Percentiles rank a stretch among this genome's conserved stretches.
Conservation (phyloP, 1,140 invertebrate species). For the Notospermus geniculatus region DNA sequence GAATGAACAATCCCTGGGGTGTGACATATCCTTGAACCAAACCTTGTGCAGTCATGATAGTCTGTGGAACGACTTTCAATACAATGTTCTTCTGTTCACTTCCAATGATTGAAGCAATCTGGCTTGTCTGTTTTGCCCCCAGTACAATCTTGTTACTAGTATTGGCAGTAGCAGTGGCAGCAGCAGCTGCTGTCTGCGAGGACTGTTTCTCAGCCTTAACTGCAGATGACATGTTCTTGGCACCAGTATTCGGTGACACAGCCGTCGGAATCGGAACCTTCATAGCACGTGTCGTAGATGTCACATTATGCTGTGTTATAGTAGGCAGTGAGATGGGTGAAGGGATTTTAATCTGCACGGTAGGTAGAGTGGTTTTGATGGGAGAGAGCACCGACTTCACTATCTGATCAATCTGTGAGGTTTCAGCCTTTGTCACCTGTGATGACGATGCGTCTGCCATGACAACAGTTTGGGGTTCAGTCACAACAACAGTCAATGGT, state of each 20-base stretch:
- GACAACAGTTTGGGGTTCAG: neutral
- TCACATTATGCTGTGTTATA: slow-evolving; percentile 34
- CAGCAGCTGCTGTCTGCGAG: neutral
- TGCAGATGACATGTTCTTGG: neutral
- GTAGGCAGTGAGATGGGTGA: slow-evolving; percentile 35
- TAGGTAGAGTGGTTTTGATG: slow-evolving; percentile 30
- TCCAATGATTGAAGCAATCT: neutral
- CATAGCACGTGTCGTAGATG: slow-evolving; percentile 32
- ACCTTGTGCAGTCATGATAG: slow-evolving; percentile 4
- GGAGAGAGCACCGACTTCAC: neutral
- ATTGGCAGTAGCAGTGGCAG: slow-evolving; percentile 2
- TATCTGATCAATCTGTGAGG: neutral
- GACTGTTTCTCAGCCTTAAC: neutral
- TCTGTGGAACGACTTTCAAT: slow-evolving; percentile 26
- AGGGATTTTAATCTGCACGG: slow-evolving; percentile 39
- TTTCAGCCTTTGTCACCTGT: slow-evolving; percentile 2
- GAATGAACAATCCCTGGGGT: slow-evolving; percentile 29
- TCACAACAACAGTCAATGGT: slow-evolving; percentile 1
- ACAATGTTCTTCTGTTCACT: slow-evolving; percentile 22
- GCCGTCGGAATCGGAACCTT: slow-evolving; percentile 35
- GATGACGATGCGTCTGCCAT: neutral
- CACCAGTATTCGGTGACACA: neutral
- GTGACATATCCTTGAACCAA: slow-evolving; percentile 30
- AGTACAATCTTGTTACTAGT: slow-evolving; percentile 1
- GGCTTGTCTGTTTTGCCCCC: neutral